These are phyloP conservation scores for Hydractinia echinata DNA, from an alignment of 30 jellyfish, hydroid and myxozoan genomes.

Conservation along the genomic window DNA sequence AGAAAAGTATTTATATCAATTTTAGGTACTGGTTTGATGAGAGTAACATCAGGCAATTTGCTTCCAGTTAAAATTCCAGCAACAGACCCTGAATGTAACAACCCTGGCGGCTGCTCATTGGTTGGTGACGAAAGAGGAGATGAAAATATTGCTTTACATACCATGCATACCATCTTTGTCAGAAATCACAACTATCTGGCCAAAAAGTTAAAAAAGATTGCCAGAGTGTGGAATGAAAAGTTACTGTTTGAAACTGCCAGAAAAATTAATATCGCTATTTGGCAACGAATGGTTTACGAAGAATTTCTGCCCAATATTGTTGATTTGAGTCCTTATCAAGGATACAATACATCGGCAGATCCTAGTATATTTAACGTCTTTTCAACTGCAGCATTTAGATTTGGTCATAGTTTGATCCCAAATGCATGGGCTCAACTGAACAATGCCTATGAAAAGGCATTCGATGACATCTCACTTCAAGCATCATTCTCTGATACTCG, in stretches of 20 bases:
- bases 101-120: constrained; percentile 27
- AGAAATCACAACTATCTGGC: constrained; percentile 46
- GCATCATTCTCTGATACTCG: neutral
- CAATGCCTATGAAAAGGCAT: neutral
- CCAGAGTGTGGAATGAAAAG: constrained; percentile 38
- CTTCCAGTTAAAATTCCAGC: constrained; percentile 6
- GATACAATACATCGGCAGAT: constrained; percentile 20
- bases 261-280: constrained; percentile 29
- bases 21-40: constrained; percentile 14
- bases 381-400: constrained; percentile 45
- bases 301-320: constrained; percentile 25
- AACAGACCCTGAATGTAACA: neutral
- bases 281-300: constrained; percentile 23
- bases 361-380: constrained; percentile 11
- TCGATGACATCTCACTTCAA: neutral
- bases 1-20: too few species aligned
- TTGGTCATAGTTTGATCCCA: constrained; percentile 34
- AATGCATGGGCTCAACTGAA: constrained; percentile 18
- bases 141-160: constrained; percentile 18
- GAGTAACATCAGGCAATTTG: neutral
- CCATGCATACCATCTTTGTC: constrained; percentile 35
- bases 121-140: constrained; percentile 43
- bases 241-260: constrained; percentile 24
- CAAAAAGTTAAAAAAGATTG: neutral
- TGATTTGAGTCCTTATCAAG: neutral